Conservation (phyloP, 2,888 invertebrate species). For the Ceraclea dissimilis region DNA sequence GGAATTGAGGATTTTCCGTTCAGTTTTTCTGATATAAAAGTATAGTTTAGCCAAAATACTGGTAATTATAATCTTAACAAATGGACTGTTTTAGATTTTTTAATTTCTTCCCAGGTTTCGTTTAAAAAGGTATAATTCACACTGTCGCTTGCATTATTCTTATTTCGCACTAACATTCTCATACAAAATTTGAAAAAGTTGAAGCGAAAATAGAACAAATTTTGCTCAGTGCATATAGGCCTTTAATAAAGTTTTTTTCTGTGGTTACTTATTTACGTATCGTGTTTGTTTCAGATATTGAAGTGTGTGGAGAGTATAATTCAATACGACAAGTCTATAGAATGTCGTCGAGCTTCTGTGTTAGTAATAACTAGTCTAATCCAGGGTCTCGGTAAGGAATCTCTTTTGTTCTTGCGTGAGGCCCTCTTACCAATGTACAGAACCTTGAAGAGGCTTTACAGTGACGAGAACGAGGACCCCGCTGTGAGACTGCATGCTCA, state of each 20-base stretch:
- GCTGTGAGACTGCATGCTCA: conserved; percentile 67
- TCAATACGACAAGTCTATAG: conserved; percentile 60
- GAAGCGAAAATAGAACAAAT: no score
- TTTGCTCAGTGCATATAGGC: no score
- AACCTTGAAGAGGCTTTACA: conserved; percentile 57
- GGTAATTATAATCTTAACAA: no score
- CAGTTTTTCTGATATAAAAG: no score
- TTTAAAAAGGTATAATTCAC: no score
- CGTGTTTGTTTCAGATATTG: conserved; percentile 50
- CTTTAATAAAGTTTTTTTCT: background rate
- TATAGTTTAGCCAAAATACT: no score
- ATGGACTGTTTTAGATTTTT: no score
- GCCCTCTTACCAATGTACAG: conserved; percentile 63
- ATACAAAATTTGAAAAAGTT: no score
- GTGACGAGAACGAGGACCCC: conserved; percentile 55
- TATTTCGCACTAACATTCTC: no score
- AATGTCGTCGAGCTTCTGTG: conserved; percentile 72
- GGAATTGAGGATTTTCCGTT: no score
- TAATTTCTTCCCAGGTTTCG: no score
- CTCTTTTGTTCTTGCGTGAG: conserved; percentile 57
- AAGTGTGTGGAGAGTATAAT: conserved; percentile 61
- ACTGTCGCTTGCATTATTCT: no score
- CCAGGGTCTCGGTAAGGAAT: conserved; percentile 65
- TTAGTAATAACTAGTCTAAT: conserved; percentile 68
- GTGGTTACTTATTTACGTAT: background rate